These are phyloP conservation scores for Python bivittatus DNA, from an alignment of 2,113 vertebrate species.

Conservation along the genomic window DNA sequence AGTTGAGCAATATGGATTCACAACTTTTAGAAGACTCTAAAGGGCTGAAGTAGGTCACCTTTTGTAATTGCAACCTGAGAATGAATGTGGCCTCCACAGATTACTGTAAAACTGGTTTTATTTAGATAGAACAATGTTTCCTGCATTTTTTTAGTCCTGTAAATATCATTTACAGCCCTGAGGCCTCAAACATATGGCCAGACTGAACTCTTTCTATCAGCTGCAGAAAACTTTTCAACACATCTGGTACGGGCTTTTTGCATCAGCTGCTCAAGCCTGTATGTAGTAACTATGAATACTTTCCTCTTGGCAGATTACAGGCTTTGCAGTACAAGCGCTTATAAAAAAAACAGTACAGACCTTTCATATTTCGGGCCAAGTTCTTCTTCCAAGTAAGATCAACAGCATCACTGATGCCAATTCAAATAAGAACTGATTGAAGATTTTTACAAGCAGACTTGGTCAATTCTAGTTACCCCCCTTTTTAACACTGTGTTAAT, in stretches of 20 bases:
- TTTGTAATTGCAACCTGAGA: conserved; percentile 46
- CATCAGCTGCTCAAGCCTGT: conserved; percentile 52
- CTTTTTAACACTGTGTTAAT: background rate
- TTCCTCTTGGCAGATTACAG: conserved; percentile 28
- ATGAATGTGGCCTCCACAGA: conserved; percentile 64
- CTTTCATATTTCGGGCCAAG: conserved; percentile 32
- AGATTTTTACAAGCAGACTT: background rate
- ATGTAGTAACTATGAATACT: conserved; percentile 36
- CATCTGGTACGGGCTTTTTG: conserved; percentile 54
- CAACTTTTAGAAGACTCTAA: conserved; percentile 55
- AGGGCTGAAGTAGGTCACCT: conserved; percentile 38
- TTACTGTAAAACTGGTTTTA: conserved; percentile 66
- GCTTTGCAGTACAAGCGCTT: conserved; percentile 18
- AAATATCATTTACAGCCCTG: conserved; percentile 53
- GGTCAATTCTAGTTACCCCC: background rate
- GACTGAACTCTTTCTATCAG: conserved; percentile 55
- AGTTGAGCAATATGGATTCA: conserved; percentile 60
- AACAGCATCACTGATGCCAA: conserved; percentile 15
- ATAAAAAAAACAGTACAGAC: conserved; percentile 46
- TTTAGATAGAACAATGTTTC: conserved; percentile 61
- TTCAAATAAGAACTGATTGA: background rate
- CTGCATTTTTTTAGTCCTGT: conserved; percentile 46
- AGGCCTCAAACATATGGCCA: conserved; percentile 53
- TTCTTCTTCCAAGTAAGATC: conserved; percentile 28
- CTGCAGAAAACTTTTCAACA: conserved; percentile 57